A percentile compares a stretch with the other conserved stretches of the same genome.
These are phyloP conservation scores for Stramonita haemastoma DNA, from an alignment of 2,888 invertebrate species.

Conservation along the genomic window DNA sequence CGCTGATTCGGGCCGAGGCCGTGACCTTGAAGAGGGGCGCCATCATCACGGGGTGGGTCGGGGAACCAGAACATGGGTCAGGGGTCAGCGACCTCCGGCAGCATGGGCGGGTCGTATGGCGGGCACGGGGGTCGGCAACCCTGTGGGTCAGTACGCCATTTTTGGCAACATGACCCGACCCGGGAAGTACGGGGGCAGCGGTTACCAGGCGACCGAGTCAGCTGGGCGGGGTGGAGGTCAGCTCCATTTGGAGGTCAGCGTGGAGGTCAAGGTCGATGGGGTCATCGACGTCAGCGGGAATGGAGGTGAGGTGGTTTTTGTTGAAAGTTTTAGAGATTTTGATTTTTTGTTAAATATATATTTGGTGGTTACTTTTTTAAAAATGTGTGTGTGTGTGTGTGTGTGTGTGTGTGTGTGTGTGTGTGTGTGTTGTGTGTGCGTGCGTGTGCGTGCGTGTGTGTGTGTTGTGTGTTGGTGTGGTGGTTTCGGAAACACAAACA, in stretches of 20 bases:
- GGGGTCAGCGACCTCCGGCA: constrained; percentile 49
- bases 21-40: constrained; percentile 57
- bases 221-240: constrained; percentile 47
- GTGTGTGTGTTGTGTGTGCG: background rate
- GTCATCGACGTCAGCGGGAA: constrained; percentile 59
- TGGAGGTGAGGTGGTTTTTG: constrained; percentile 25
- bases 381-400: background rate
- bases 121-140: constrained; percentile 56
- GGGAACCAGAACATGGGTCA: constrained; percentile 56
- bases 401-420: background rate
- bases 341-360: background rate
- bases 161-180: constrained; percentile 57
- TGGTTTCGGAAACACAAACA: no score
- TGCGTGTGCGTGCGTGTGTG: background rate
- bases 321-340: no score
- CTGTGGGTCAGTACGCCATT: constrained; percentile 50
- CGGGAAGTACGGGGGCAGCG: constrained; percentile 61
- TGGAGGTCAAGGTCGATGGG: constrained; percentile 51
- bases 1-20: constrained; percentile 53
- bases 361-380: background rate
- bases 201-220: constrained; percentile 38
- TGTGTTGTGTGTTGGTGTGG: no score
- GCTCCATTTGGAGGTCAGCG: constrained; percentile 50
- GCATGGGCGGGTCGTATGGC: constrained; percentile 58
- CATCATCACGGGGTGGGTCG: constrained; percentile 55